These are phyloP conservation scores for Lasiurus cinereus DNA, from an alignment of 2,113 vertebrate species.

Conservation along the genomic window DNA sequence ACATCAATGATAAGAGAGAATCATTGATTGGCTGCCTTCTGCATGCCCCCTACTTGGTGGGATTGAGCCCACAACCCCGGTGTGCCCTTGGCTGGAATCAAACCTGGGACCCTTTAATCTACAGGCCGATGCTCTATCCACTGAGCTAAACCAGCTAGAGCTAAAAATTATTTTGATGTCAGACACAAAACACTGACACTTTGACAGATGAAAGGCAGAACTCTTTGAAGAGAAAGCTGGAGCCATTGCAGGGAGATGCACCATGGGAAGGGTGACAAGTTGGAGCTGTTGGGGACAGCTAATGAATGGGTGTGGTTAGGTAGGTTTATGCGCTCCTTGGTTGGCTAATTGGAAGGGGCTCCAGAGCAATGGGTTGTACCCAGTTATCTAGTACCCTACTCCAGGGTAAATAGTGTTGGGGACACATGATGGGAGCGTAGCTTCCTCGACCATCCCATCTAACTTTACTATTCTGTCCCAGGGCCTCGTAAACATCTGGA, in stretches of 20 bases:
- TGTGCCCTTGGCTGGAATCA: too few species aligned
- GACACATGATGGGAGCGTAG: fast-evolving
- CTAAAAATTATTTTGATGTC: not conserved
- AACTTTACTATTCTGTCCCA: not conserved
- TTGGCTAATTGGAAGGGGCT: not conserved
- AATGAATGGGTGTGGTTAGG: too few species aligned
- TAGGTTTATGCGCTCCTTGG: not conserved
- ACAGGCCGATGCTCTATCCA: too few species aligned
- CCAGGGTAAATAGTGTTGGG: not conserved
- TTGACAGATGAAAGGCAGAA: not conserved
- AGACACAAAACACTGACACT: not conserved
- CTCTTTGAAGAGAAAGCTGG: not conserved
- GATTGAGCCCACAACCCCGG: too few species aligned
- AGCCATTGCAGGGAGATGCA: not conserved
- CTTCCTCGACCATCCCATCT: not conserved
- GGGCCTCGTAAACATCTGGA: not conserved
- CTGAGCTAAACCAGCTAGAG: too few species aligned
- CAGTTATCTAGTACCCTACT: not conserved
- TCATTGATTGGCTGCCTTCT: too few species aligned
- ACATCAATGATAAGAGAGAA: too few species aligned
- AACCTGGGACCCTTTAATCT: too few species aligned
- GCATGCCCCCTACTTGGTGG: too few species aligned
- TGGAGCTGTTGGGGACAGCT: not conserved
- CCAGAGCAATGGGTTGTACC: not conserved
- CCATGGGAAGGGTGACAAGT: not conserved